phyloP scores from a whole-genome alignment of 1,140 invertebrate species.

The Drosophila neocordata region DNA sequence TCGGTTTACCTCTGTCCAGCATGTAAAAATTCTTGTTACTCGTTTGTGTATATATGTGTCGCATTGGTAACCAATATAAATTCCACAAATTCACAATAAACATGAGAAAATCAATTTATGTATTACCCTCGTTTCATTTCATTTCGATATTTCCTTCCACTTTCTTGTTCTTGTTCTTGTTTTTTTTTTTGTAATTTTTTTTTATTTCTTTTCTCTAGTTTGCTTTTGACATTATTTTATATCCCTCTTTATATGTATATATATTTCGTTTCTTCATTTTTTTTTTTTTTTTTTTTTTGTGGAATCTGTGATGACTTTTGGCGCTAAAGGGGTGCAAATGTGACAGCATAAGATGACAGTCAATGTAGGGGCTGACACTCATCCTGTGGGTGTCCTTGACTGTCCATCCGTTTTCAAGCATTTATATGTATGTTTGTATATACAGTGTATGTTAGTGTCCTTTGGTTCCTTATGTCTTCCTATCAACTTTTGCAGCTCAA shows the following conservation, averaged over 20 bases:
- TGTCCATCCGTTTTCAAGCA: conserved; percentile 6
- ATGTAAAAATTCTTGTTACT: conserved; percentile 34
- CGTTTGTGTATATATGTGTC: conserved; percentile 34
- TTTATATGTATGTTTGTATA: conserved; percentile 49
- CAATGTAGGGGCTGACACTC: conserved; percentile 60
- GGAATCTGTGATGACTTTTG: conserved; percentile 45
- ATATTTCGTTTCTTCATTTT: background rate
- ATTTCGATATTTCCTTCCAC: conserved; percentile 14
- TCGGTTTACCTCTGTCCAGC: conserved; percentile 13
- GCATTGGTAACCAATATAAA: conserved; percentile 77
- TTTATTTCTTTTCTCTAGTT: background rate
- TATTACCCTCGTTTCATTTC: conserved; percentile 42
- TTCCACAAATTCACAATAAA: conserved; percentile 77
- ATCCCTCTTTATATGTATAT: background rate
- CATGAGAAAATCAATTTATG: conserved; percentile 76
- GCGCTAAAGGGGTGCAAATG: conserved; percentile 75
- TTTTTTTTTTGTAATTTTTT: background rate
- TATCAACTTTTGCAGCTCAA: conserved; percentile 56
- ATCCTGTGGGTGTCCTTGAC: background rate
- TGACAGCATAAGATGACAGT: conserved; percentile 76
- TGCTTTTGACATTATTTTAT: conserved; percentile 24
- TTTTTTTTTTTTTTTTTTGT: conserved; percentile 23
- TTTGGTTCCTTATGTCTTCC: conserved; percentile 3
- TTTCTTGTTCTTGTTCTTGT: background rate
- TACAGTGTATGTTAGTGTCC: background rate